Conservation (phyloP, 2,113 vertebrate genomes). For the Macroglossus sobrinus region DNA sequence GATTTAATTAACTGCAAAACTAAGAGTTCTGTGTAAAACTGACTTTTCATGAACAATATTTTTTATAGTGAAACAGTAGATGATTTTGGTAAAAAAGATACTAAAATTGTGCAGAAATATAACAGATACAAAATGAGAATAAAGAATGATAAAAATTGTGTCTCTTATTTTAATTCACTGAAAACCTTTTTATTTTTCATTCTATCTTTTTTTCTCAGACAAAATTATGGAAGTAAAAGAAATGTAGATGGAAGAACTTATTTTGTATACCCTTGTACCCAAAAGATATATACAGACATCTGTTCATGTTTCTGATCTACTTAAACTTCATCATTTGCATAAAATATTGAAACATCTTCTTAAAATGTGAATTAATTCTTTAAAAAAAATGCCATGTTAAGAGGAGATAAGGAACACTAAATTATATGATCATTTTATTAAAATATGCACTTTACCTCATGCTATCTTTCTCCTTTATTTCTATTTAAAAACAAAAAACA, state of each 20-base stretch:
- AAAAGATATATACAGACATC: slow-evolving; percentile 43
- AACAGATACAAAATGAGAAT: background rate
- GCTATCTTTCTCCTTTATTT: slow-evolving; percentile 34
- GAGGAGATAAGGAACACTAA: background rate
- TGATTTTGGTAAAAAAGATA: background rate
- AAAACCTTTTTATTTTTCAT: slow-evolving; percentile 51
- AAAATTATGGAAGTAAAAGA: slow-evolving; percentile 65
- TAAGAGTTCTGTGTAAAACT: background rate
- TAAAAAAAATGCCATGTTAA: background rate
- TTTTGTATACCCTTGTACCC: slow-evolving; percentile 48
- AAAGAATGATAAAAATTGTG: background rate
- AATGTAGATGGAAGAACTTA: slow-evolving; percentile 59
- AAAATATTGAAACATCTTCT: slow-evolving; percentile 45
- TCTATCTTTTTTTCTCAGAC: slow-evolving; percentile 20
- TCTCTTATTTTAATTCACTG: slow-evolving; percentile 60
- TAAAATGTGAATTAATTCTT: slow-evolving; percentile 22
- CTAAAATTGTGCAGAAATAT: background rate
- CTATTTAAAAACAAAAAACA: no score
- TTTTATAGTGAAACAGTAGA: background rate
- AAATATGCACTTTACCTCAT: background rate
- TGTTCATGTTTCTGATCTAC: slow-evolving; percentile 43
- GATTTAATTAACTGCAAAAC: background rate
- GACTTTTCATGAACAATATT: background rate
- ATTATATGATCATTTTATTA: background rate
- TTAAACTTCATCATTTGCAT: slow-evolving; percentile 35